Evolutionary conservation across 2,113 vertebrate species (phyloP).

Genomic region (Misgurnus mizolepis): DNA sequence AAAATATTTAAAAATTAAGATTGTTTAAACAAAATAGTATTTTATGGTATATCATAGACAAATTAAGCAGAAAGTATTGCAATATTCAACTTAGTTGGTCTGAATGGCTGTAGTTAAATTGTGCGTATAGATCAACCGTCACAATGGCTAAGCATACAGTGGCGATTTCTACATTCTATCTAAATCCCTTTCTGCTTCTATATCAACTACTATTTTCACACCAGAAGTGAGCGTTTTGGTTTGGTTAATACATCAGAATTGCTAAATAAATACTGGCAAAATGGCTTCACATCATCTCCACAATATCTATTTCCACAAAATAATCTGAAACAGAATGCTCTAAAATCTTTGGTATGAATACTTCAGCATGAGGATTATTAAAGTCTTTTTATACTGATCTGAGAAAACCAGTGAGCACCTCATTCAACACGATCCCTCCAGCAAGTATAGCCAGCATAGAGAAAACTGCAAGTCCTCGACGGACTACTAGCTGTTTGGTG

Average conservation of each 20-base stretch:
- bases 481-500: conserved; percentile 65
- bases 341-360: conserved; percentile 30
- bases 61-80: no score
- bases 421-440: conserved; percentile 63
- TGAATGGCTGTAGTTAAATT: not conserved
- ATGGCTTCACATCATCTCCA: not conserved
- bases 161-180: no score
- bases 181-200: not conserved
- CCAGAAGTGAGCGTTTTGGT: not conserved
- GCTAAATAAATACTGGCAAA: not conserved
- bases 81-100: not conserved
- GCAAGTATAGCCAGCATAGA: conserved; percentile 67
- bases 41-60: no score
- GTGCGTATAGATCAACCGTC: not conserved
- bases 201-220: not conserved
- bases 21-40: no score
- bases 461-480: conserved; percentile 61
- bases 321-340: not conserved
- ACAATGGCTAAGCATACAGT: not conserved
- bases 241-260: not conserved
- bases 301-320: not conserved
- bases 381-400: conserved; percentile 31
- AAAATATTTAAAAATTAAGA: no score
- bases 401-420: conserved; percentile 60
- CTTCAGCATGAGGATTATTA: not conserved